Evolutionary conservation across 2,888 invertebrate genomes (phyloP).

Genomic region (Volucella bombylans): DNA sequence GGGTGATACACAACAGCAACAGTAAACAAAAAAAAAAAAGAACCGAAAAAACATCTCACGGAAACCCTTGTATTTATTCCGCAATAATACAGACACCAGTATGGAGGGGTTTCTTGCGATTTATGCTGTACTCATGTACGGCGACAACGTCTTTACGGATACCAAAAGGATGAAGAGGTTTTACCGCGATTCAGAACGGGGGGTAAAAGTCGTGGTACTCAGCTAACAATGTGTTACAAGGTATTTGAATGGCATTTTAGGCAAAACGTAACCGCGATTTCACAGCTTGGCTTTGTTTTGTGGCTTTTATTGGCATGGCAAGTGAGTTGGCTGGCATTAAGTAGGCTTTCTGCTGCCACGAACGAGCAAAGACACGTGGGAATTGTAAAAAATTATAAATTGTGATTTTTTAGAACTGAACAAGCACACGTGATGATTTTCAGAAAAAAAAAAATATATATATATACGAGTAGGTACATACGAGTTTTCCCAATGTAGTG

Average conservation of each 20-base stretch:
- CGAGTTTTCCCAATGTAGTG: no score
- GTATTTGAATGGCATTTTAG: slow-evolving; percentile 2
- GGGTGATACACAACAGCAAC: neutral
- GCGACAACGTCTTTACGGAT: no score
- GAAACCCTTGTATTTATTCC: slow-evolving; percentile 21
- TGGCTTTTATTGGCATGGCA: slow-evolving; percentile 11
- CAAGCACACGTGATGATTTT: no score
- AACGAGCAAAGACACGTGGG: no score
- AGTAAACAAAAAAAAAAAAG: neutral
- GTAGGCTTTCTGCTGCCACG: neutral
- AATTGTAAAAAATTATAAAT: no score
- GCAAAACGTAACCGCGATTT: slow-evolving; percentile 15
- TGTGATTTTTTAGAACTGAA: no score
- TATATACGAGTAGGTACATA: no score
- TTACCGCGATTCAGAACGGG: neutral
- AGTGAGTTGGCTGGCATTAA: neutral
- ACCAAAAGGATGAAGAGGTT: neutral
- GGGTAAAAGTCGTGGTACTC: neutral
- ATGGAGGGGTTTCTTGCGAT: neutral
- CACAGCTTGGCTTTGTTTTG: slow-evolving; percentile 15
- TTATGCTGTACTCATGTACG: slow-evolving; percentile 11
- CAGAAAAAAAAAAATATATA: no score
- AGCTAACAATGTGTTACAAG: slow-evolving; percentile 37
- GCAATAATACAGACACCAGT: neutral
- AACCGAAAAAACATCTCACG: neutral